Evolutionary conservation across 2,797 vertebrate species (phyloP).

Genomic region (Catostomus latipinnis): DNA sequence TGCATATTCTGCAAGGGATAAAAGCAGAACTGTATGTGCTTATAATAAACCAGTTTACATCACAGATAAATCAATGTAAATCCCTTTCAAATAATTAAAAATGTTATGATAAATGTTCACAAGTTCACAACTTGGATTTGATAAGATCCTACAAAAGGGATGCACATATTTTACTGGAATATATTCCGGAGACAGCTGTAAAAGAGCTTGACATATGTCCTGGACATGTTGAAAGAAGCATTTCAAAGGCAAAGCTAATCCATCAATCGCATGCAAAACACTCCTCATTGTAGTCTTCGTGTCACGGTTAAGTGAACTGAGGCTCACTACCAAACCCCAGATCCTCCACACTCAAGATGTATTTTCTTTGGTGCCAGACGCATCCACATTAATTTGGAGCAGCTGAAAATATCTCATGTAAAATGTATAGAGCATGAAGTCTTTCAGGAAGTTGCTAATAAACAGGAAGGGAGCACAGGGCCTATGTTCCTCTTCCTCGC

Average conservation of each 20-base stretch:
- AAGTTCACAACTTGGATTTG: no score
- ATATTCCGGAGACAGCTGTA: no score
- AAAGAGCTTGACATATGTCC: slow-evolving; percentile 31
- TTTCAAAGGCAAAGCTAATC: slow-evolving; percentile 44
- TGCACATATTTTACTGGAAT: not conserved
- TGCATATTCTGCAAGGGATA: not conserved
- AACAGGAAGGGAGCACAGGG: slow-evolving; percentile 49
- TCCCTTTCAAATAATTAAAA: not conserved
- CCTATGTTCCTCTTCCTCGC: slow-evolving; percentile 39
- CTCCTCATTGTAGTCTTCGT: slow-evolving; percentile 32
- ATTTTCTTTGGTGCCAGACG: not conserved
- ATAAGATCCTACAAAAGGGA: no score
- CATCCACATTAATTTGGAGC: slow-evolving; percentile 42
- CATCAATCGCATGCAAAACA: slow-evolving; percentile 42
- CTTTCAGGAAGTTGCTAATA: slow-evolving; percentile 54
- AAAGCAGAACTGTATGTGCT: not conserved
- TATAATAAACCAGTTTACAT: not conserved
- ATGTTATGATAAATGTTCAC: no score
- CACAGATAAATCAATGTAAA: not conserved
- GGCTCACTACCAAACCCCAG: slow-evolving; percentile 31
- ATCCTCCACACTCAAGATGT: slow-evolving; percentile 26
- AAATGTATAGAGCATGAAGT: slow-evolving; percentile 53
- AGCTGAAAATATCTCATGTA: slow-evolving; percentile 57
- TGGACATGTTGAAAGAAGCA: slow-evolving; percentile 17
- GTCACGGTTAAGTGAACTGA: slow-evolving; percentile 45